Base-by-base conservation (phyloP, 2,888 invertebrate species). In the Drosophila kanekoi region DNA sequence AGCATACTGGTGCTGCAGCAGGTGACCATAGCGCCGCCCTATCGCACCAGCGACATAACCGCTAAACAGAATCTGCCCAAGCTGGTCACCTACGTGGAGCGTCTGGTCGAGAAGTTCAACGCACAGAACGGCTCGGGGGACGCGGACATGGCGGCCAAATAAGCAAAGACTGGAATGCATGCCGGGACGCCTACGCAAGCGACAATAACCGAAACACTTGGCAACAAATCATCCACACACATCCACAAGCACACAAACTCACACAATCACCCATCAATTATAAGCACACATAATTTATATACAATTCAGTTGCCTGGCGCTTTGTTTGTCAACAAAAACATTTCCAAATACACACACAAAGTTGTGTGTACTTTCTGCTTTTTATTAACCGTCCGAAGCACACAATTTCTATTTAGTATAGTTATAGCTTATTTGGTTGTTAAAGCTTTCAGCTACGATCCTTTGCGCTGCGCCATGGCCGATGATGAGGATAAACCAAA, bases 401-500 rank as follows among this genome's bases (percentile, higher is more conserved):
- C 28, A 28, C 8, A 28, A 28, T 8, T 28, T 28, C 8, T 28
- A 28, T 28, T 8, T 28, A 28, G 28, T 8, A 28, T 28, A 28
- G 28, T 28, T 28, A 8, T 28, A 28, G 28, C 8, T 28, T 28
- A 28, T 28, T 28, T 28, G 28, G 8, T 28, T 28, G 28, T 28
- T 28, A 28, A 8, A 28, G 28, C 28, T 28, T 56, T 14, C 9
- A 16, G 9, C 18, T 9, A 14, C 23, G 23, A 8, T 23, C 23
- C 23, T 23, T 6, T 23, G 23, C 23, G 23, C 23, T 6, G 23
- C 13, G n/a, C 3, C 43, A 86, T 86, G 85, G 86, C 84, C 23
- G 90, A 90, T 62, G 89, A 88, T n/a, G 91, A 90, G 0, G 80
- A 81, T 53, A 78, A 79, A 33, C 68, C 73, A 9, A 74, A 79